Evolutionary conservation across 37 sponge, comb jelly and placozoan species (phyloP).

Genomic region (Beroe ovata): DNA sequence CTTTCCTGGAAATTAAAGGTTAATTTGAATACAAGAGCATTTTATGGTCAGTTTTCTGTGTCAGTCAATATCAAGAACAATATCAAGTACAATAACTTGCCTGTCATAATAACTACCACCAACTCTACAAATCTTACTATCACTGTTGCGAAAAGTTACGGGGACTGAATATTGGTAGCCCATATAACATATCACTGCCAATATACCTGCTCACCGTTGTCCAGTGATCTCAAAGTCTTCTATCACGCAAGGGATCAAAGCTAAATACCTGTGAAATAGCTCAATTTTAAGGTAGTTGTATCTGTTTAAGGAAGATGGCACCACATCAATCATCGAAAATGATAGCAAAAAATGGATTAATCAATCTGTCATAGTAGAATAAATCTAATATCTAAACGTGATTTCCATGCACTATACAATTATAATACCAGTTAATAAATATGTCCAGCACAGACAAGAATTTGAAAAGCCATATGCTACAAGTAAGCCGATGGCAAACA

Average conservation of each 20-base stretch:
- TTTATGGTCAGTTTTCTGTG: conserved; percentile 56
- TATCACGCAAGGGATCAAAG: conserved; percentile 10
- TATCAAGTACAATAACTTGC: conserved; percentile 30
- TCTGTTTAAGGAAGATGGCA: conserved; percentile 49
- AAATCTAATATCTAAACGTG: conserved; percentile 65
- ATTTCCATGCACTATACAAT: conserved; percentile 65
- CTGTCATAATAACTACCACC: conserved; percentile 46
- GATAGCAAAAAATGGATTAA: conserved; percentile 59
- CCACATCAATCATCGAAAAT: conserved; percentile 28
- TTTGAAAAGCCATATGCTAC: conserved; percentile 63
- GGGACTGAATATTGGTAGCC: not conserved
- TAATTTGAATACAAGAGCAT: conserved; percentile 29
- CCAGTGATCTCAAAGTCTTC: not conserved
- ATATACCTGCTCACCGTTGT: not conserved
- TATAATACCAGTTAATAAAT: conserved; percentile 62
- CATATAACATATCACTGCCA: not conserved
- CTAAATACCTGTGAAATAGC: conserved; percentile 56
- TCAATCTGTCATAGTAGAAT: conserved; percentile 65
- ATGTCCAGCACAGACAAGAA: conserved; percentile 66
- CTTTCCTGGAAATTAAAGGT: conserved; percentile 35
- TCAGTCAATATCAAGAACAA: conserved; percentile 11
- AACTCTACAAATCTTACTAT: conserved; percentile 41
- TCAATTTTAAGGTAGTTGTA: conserved; percentile 21
- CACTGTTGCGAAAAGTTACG: not conserved
- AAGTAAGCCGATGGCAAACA: conserved; percentile 61